Evolutionary conservation across 2,888 invertebrate species (phyloP).

Genomic region (Heliconius charithonia): DNA sequence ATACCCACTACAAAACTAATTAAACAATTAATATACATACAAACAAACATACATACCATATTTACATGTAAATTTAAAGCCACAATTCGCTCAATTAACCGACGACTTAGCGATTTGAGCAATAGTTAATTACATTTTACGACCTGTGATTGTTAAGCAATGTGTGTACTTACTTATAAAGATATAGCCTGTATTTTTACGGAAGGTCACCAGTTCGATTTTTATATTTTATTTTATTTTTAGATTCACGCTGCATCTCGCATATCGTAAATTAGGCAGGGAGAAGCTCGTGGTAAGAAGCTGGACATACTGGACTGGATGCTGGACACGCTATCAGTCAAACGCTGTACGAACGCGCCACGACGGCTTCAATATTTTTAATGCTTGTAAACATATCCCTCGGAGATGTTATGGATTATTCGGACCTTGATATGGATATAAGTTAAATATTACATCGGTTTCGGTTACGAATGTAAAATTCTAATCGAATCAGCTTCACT

Average conservation of each 20-base stretch:
- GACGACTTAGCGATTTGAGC: not conserved
- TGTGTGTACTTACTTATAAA: not conserved
- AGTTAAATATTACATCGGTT: too few species aligned
- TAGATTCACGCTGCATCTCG: not conserved
- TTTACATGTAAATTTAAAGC: conserved; percentile 5
- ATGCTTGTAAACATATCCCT: too few species aligned
- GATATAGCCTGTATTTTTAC: not conserved
- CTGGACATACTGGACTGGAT: too few species aligned
- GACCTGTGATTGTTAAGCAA: conserved; percentile 2
- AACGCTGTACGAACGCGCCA: too few species aligned
- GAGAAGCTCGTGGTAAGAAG: too few species aligned
- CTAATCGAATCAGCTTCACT: too few species aligned
- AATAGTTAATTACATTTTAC: conserved; percentile 4
- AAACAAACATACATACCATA: not conserved
- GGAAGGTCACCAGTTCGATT: not conserved
- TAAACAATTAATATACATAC: conserved; percentile 11
- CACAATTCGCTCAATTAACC: conserved; percentile 8
- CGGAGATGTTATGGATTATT: too few species aligned
- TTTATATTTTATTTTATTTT: too few species aligned
- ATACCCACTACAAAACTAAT: not conserved
- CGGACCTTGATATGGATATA: too few species aligned
- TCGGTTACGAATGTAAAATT: too few species aligned
- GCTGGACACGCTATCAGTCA: too few species aligned
- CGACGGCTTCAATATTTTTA: too few species aligned
- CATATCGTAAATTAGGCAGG: not conserved